Percentiles rank a stretch among this genome's conserved stretches.
Evolutionary conservation across 2,888 invertebrate species (phyloP).

Genomic region (Eristalis arbustorum): DNA sequence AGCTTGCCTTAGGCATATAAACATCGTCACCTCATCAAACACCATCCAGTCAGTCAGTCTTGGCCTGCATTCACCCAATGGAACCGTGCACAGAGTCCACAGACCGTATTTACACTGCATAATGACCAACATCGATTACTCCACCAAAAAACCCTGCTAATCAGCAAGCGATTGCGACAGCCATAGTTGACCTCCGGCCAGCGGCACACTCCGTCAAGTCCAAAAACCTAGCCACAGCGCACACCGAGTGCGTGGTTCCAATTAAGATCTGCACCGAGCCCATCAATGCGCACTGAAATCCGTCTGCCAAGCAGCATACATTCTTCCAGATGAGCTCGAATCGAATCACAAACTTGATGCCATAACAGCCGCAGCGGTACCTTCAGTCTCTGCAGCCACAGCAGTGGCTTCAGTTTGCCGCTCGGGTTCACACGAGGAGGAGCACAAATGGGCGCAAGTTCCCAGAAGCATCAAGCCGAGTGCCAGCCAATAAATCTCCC

Average conservation of each 20-base stretch:
- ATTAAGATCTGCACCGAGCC: neutral
- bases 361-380: constrained; percentile 49
- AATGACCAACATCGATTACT: constrained; percentile 13
- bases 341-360: constrained; percentile 28
- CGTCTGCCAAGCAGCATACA: neutral
- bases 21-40: neutral
- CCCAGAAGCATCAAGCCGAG: constrained; percentile 29
- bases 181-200: neutral
- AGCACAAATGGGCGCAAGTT: constrained; percentile 48
- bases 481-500: constrained; percentile 55
- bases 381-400: constrained; percentile 21
- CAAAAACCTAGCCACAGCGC: neutral
- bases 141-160: neutral
- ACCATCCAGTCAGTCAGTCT: neutral
- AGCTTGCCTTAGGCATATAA: neutral
- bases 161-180: neutral
- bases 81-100: neutral
- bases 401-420: constrained; percentile 46
- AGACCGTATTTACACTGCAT: constrained; percentile 31
- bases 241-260: neutral
- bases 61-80: constrained; percentile 1
- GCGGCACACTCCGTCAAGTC: neutral
- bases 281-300: neutral
- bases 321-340: neutral
- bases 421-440: constrained; percentile 51